Conservation (phyloP, 1,140 invertebrate genomes). For the Neelides sp. region DNA sequence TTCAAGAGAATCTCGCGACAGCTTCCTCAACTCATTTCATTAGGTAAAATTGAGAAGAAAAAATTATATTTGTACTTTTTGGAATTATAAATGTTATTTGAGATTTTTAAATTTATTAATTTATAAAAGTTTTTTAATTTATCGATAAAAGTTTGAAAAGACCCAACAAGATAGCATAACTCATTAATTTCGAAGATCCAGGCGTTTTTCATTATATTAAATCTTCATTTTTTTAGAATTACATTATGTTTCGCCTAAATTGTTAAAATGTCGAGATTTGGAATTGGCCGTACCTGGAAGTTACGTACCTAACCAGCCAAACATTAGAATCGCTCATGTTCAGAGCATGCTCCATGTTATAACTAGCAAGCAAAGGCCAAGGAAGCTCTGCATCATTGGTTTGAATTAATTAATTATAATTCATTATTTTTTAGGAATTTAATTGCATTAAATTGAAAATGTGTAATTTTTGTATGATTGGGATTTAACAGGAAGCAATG, state of each 20-base stretch:
- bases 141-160: no score
- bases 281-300: slow-evolving; percentile 91
- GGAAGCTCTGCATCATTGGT: slow-evolving; percentile 85
- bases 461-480: slow-evolving; percentile 9
- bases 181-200: no score
- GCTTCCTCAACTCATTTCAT: slow-evolving; percentile 71
- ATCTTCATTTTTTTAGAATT: slow-evolving; percentile 49
- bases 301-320: slow-evolving; percentile 73
- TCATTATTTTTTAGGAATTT: neutral
- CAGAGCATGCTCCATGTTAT: slow-evolving; percentile 77
- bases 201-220: slow-evolving; percentile 27
- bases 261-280: slow-evolving; percentile 75
- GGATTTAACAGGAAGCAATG: slow-evolving; percentile 65
- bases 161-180: no score
- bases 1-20: slow-evolving; percentile 89
- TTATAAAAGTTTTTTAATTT: no score
- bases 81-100: slow-evolving; percentile 9
- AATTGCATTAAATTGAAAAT: slow-evolving; percentile 1
- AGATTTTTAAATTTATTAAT: slow-evolving; percentile 18
- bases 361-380: slow-evolving; percentile 91
- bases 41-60: slow-evolving; percentile 35
- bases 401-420: slow-evolving; percentile 6
- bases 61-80: slow-evolving; percentile 26
- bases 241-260: slow-evolving; percentile 87
- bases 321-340: slow-evolving; percentile 78